Conservation (phyloP, 2,113 vertebrate species). For the Cheirogaleus medius region DNA sequence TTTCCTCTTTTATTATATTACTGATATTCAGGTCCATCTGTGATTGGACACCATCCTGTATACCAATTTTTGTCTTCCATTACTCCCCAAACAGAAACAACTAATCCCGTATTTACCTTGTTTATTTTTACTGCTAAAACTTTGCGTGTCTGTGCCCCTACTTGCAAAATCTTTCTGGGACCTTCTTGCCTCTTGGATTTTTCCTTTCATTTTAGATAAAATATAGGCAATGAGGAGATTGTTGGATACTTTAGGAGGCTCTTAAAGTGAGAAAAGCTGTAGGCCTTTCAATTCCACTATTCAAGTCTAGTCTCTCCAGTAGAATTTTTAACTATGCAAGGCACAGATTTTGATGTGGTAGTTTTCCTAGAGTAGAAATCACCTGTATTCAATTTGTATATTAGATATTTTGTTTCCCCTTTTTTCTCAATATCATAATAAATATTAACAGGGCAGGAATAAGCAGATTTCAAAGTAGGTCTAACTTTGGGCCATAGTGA, state of each 20-base stretch:
- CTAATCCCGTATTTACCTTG: not conserved
- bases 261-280: not conserved
- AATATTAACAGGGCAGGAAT: not conserved
- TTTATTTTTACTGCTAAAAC: not conserved
- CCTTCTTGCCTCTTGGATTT: not conserved
- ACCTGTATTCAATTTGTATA: not conserved
- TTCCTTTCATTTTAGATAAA: not conserved
- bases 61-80: not conserved
- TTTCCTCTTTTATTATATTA: not conserved
- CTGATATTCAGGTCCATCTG: not conserved
- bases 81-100: not conserved
- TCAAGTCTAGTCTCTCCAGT: not conserved
- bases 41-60: not conserved
- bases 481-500: not conserved
- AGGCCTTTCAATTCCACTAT: not conserved
- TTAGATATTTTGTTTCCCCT: not conserved
- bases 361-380: conserved; percentile 3
- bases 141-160: not conserved
- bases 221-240: not conserved
- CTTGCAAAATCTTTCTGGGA: not conserved
- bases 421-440: not conserved
- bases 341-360: not conserved
- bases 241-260: not conserved
- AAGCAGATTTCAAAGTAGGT: not conserved
- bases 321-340: not conserved